Conservation (phyloP, 2,113 vertebrate genomes). For the Sylvilagus bachmani region DNA sequence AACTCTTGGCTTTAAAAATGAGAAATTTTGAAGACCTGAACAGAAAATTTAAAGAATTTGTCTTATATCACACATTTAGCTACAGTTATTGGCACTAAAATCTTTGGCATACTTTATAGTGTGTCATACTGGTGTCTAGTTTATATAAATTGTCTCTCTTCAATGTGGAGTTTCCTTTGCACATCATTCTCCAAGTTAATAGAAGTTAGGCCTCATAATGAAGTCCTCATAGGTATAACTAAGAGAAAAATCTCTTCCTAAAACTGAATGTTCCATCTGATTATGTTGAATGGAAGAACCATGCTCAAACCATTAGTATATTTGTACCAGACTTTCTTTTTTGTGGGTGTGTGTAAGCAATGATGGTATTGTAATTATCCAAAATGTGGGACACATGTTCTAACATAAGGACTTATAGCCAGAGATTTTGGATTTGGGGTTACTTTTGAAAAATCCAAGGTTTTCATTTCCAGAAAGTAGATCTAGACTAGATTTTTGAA, state of each 20-base stretch:
- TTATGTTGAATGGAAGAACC: neutral
- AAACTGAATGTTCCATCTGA: neutral
- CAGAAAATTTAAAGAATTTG: conserved; percentile 39
- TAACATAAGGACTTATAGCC: neutral
- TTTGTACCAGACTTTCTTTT: neutral
- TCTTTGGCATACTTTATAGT: neutral
- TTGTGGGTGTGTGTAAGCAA: neutral
- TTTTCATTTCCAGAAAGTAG: neutral
- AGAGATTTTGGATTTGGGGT: conserved; percentile 28
- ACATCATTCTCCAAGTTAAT: neutral
- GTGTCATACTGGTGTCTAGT: neutral
- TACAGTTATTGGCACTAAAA: neutral
- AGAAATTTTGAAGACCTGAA: neutral
- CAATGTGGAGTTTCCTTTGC: neutral
- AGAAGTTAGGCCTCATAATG: neutral
- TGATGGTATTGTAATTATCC: conserved; percentile 7
- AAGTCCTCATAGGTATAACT: neutral
- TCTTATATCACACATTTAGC: neutral
- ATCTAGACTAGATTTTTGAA: neutral
- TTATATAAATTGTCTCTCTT: neutral
- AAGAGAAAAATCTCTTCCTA: neutral
- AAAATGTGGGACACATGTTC: neutral
- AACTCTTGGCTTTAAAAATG: neutral
- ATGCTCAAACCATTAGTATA: neutral
- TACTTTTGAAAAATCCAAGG: neutral